Base-by-base conservation (phyloP, 1,140 invertebrate species). In the Orius insidiosus region DNA sequence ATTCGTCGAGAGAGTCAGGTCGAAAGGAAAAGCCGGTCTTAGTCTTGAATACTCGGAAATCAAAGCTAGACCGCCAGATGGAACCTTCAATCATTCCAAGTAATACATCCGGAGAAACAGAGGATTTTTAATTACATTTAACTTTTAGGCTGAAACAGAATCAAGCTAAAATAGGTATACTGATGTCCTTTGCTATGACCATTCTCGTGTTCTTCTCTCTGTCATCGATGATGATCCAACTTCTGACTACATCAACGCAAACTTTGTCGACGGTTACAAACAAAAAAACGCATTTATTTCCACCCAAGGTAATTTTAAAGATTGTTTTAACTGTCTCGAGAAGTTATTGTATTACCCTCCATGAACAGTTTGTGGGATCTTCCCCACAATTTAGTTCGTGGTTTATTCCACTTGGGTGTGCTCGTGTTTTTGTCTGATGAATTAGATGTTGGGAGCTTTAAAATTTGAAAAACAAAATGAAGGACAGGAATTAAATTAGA, bases 261-360 rank as follows among this genome's bases (percentile, higher is more conserved):
- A 97, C 71, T 97, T 83, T 67, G 90, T 97, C 19, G 92, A 96
- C 68, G 92, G 93, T 3, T 98, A 96, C 64, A 89, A 89, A 62
- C 90, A 96, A 62, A 92, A 89, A 58, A 92, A 93, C 68, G 90
- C 92, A 36, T 98, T 93, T 63, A 97, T 98, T 60, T 95, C 84
- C 52, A 95, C 92, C 54, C 93, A 97, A 75, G 90, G 82, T 84
- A 56, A 65, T 36, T 36, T 11, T 36, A 11, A 36, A n/a, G 3
- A 11, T 15, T 36, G 14, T 36, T 5, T 36, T 15, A n/a, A n/a
- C n/a, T n/a, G 57, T n/a, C n/a, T 54, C n/a, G 16, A 13, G 32
- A n/a, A 7, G n/a, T 33, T 36, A 13, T 15, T 18, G 2, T 41
- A 41, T 41, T 41, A 3, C 16, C 8, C 14, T 7, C 13, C 7